Base-by-base conservation (phyloP, 2,888 invertebrate species). In the Cephonodes hylas region DNA sequence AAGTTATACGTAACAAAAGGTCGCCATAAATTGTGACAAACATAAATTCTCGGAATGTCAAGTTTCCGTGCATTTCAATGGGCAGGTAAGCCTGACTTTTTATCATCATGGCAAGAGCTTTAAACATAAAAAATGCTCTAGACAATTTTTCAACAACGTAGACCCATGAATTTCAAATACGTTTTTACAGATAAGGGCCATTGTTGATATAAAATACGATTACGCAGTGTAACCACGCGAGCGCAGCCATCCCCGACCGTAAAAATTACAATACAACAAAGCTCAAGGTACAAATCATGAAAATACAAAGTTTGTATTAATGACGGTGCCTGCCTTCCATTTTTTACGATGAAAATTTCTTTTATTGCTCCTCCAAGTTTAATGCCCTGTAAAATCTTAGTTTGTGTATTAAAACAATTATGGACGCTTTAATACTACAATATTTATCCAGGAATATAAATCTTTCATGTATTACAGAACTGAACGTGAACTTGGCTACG, bases 181-280 rank as follows among this genome's bases (percentile, higher is more conserved):
- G 83, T 83, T 88, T 86, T 85, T 85, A 84, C 75, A 87, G 89
- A 89, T 89, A 89, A 90, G 88, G 81, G 81, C 79, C 80, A 82
- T 87, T 88, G 88, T 86, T 85, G 84, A 90, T 86, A 86, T 89
- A 89, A 89, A 89, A 86, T 89, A 90, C 83, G 89, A 89, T 90
- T 84, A 91, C 87, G 85, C 81, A 79, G 83, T 73, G 80, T 77
- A 82, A 74, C 88, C 91, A 91, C 89, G 91, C 91, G 77, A 89
- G 77, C 82, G 71, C 77, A 75, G 74, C 75, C 80, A 84, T 85
- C 84, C 83, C 70, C 76, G 73, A 72, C 81, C 78, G 80, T 89
- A 90, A 88, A 91, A 89, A 89, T 88, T 88, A 89, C 86, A 89
- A 88, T 88, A 85, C 83, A 86, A 86, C 86, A 85, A 85, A 82